Percentiles rank a stretch among this genome's conserved stretches.
Evolutionary conservation across 2,113 vertebrate species (phyloP).

Genomic region (Apteryx owenii): DNA sequence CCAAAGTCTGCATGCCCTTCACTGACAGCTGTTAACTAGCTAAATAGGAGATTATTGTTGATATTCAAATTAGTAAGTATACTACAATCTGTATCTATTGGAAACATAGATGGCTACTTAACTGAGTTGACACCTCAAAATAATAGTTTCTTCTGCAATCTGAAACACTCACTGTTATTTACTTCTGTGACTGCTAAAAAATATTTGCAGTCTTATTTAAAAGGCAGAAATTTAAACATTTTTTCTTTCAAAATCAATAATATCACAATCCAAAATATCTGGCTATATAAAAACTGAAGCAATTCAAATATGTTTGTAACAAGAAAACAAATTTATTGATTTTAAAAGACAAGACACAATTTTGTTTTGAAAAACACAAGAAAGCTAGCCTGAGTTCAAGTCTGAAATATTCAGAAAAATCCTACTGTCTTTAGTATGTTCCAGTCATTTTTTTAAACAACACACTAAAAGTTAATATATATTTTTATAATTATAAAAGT

Average conservation of each 20-base stretch:
- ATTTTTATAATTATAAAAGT: conserved; percentile 91
- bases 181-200: conserved; percentile 47
- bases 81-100: conserved; percentile 21
- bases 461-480: conserved; percentile 91
- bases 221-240: conserved; percentile 35
- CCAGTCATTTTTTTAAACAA: conserved; percentile 90
- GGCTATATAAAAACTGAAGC: conserved; percentile 17
- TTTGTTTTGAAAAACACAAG: conserved; percentile 90
- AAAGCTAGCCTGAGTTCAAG: conserved; percentile 92
- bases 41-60: not conserved
- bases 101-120: conserved; percentile 22
- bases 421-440: conserved; percentile 91
- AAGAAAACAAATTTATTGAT: conserved; percentile 91
- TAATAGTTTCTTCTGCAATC: not conserved
- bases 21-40: not conserved
- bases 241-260: not conserved
- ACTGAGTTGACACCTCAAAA: not conserved
- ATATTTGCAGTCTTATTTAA: conserved; percentile 34
- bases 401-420: conserved; percentile 93
- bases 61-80: not conserved
- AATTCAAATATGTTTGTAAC: conserved; percentile 77
- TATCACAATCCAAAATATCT: not conserved
- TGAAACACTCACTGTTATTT: conserved; percentile 43
- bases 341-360: conserved; percentile 91
- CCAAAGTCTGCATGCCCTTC: not conserved